Base-by-base conservation (phyloP, 2,888 invertebrate genomes). In the Amiota communis region DNA sequence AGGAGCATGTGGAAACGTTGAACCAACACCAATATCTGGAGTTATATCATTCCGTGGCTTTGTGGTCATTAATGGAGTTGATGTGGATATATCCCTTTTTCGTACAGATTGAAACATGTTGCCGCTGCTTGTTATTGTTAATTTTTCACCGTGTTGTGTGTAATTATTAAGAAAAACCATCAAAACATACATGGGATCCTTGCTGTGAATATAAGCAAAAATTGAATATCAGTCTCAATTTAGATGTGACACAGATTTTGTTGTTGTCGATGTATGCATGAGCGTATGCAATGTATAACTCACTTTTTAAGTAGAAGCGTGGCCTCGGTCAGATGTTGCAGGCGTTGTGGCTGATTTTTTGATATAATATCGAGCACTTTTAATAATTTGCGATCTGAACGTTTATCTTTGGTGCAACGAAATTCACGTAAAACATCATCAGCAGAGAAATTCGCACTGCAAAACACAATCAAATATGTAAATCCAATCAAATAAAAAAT, bases 121-220 rank as follows among this genome's bases (percentile, higher is more conserved):
- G 56, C 83, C 49, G 11, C 11, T 53, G 49, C 20, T 53, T 48
- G 20, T 36, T 72, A 0, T 57, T 47, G 47, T 10, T 46, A 51
- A n/a, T 65, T n/a, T 13, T 3, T 20, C 12, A 23, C 12, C n/a
- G 3, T 20, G 2, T 59, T 48, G 3, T 48, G 6, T 6, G 13
- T 13, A 64, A 9, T 63, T 79, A 69, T 88, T 86, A 15, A 87
- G 75, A 64, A 89, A 90, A 48, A 86, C 76, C 11, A 88, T 61
- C 70, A 90, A 74, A 63, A 88, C 89, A 70, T 86, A 87, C 74
- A 87, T 83, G 0, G 90, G 88, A 77, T 88, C 88, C 78, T 88
- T 89, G 17, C 89, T 89, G 61, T 0, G 77, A 74, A 64, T 15
- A n/a, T 48, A 72, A 11, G 65, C 47, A 65, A 15, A 17, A 61